Evolutionary conservation across 2,888 invertebrate genomes (phyloP), one percentile per base, ranked within the genome.

Genomic region (Caenorhabditis sp.): DNA sequence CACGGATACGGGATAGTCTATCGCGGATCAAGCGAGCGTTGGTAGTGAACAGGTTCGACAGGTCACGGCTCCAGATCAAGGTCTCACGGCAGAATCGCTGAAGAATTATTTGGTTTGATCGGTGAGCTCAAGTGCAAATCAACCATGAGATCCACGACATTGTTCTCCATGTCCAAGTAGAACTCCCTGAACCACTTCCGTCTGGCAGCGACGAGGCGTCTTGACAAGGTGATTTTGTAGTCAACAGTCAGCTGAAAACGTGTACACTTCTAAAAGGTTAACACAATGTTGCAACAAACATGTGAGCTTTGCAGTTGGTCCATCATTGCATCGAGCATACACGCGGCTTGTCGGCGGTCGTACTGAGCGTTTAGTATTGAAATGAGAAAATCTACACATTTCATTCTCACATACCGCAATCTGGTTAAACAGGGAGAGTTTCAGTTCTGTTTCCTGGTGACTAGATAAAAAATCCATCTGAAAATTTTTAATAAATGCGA

Each of bases 11-110:
- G 0, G 43, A 58, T 50, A 59, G 41, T 5, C 58, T 20, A 13
- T 68, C 50, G 15, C 68, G 58, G n/a, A 68, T 68, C 52, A 68
- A 52, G 2, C 68, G 68, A 1, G 58, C 58, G 30, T 68, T 68
- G 17, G 52, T 43, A 11, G 17, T 32, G 15, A 58, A 68, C 0
- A 58, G 52, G 0, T 68, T 17, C 7, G 58, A 58, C 8, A 68
- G 32, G 6, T 20, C n/a, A n/a, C 22, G 6, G 35, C 58, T 52
- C 68, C 68, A 68, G 1, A 39, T n/a, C 6, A 32, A 15, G 4
- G 50, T 39, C 0, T 39, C 32, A 11, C 50, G 32, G 0, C 52
- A 37, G 8, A 41, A 27, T 35, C 56, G 46, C 65, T 65, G 46
- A 20, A 56, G 53, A 0, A 20, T 2, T 13, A 32, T 13, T 30